A percentile compares a stretch with the other conserved stretches of the same genome.
phyloP scores from a whole-genome alignment of 2,888 invertebrate species.

The Syrphus vitripennis region DNA sequence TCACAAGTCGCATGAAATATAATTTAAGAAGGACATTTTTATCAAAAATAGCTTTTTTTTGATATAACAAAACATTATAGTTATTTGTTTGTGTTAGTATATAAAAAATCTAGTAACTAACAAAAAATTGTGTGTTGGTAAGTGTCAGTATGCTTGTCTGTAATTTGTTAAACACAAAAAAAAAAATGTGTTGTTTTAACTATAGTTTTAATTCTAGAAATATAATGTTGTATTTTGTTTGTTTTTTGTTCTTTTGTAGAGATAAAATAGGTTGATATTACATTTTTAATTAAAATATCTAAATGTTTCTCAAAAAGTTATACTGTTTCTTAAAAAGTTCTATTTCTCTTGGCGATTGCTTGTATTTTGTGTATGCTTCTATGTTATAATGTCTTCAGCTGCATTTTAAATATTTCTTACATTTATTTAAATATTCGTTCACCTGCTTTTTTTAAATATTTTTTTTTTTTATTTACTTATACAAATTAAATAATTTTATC shows the following conservation, averaged over 20 bases:
- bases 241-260: too few relatives aligned
- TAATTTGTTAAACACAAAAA: background rate
- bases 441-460: background rate
- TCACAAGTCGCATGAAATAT: constrained; percentile 3
- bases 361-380: constrained; percentile 60
- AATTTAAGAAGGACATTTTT: constrained; percentile 5
- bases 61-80: background rate
- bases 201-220: background rate
- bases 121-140: constrained; percentile 40
- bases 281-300: background rate
- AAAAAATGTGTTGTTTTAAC: too few relatives aligned
- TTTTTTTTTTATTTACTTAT: background rate
- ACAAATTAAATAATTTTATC: background rate
- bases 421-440: background rate
- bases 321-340: background rate
- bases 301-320: background rate
- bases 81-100: background rate
- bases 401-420: constrained; percentile 11
- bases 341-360: constrained; percentile 55
- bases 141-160: constrained; percentile 31
- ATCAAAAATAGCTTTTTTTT: background rate
- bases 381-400: constrained; percentile 19
- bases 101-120: background rate
- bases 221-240: background rate
- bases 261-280: too few relatives aligned